Percentiles rank a stretch among this genome's conserved stretches.
These are phyloP conservation scores for Pygocentrus nattereri DNA, from an alignment of 2,797 vertebrate species.

Conservation along the genomic window DNA sequence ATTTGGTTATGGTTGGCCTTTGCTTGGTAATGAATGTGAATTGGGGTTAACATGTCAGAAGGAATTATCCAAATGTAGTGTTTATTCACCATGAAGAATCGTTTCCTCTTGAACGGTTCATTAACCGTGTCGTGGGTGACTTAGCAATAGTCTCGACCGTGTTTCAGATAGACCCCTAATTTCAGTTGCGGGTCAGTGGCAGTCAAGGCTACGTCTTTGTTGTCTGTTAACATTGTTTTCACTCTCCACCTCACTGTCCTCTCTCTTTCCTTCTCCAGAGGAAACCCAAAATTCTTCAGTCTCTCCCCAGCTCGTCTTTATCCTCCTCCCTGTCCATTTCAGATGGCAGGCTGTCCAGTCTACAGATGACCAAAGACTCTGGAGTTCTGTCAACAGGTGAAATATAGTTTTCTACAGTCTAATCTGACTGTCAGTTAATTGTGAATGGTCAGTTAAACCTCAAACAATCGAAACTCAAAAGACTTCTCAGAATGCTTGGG, in stretches of 20 bases:
- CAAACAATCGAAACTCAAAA: too few species aligned
- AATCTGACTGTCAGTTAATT: too few species aligned
- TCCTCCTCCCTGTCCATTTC: conserved; percentile 67
- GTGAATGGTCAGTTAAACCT: too few species aligned
- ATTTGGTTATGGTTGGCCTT: conserved; percentile 3
- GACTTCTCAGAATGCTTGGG: too few species aligned
- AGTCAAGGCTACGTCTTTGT: conserved; percentile 40
- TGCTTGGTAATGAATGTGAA: background rate
- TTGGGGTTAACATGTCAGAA: conserved; percentile 12
- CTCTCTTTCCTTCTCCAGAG: conserved; percentile 70
- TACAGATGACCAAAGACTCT: conserved; percentile 73
- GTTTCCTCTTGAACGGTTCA: conserved; percentile 46
- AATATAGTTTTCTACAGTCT: background rate
- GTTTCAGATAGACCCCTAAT: background rate
- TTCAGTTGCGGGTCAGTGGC: conserved; percentile 10
- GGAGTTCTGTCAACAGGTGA: conserved; percentile 95
- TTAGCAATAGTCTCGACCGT: background rate
- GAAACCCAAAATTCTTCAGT: conserved; percentile 76
- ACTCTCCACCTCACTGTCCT: conserved; percentile 52
- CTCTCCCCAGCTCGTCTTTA: conserved; percentile 68
- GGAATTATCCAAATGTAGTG: conserved; percentile 44
- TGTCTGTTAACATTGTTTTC: conserved; percentile 53
- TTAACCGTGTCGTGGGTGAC: conserved; percentile 38
- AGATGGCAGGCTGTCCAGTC: conserved; percentile 72
- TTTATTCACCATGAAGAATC: conserved; percentile 42